phyloP scores from a whole-genome alignment of 1,140 invertebrate species.

The Drosophila funebris region DNA sequence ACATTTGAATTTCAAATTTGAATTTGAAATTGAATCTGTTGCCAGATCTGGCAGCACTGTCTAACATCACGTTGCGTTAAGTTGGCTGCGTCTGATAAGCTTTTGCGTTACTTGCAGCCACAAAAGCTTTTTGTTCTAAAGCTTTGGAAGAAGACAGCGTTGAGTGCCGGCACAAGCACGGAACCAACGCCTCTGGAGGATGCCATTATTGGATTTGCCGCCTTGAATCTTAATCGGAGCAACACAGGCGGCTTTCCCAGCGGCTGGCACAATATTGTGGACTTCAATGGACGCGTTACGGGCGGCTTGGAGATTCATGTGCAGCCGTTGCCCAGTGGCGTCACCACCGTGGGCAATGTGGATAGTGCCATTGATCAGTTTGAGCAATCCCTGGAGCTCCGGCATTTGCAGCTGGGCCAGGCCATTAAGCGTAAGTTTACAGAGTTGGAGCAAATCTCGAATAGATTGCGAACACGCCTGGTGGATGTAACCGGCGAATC shows the following conservation, averaged over 20 bases:
- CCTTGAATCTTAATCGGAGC: slow-evolving; percentile 85
- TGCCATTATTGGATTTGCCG: slow-evolving; percentile 86
- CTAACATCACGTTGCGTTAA: not conserved
- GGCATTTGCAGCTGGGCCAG: slow-evolving; percentile 79
- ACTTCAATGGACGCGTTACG: slow-evolving; percentile 86
- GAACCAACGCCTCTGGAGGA: slow-evolving; percentile 85
- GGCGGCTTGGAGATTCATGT: slow-evolving; percentile 86
- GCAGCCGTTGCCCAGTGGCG: slow-evolving; percentile 20
- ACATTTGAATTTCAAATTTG: not conserved
- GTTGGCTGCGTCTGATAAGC: not conserved
- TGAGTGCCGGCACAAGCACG: slow-evolving; percentile 44
- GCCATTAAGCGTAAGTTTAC: slow-evolving; percentile 86
- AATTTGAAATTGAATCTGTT: not conserved
- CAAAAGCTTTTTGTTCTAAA: slow-evolving; percentile 86
- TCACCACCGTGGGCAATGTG: slow-evolving; percentile 4
- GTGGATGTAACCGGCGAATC: slow-evolving; percentile 86
- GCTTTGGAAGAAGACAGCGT: slow-evolving; percentile 85
- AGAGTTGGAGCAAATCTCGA: slow-evolving; percentile 87
- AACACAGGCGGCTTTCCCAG: slow-evolving; percentile 85
- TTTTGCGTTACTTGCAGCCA: slow-evolving; percentile 81
- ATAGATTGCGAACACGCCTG: slow-evolving; percentile 85
- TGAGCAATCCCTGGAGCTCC: slow-evolving; percentile 60
- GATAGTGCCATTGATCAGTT: slow-evolving; percentile 70
- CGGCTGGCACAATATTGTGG: slow-evolving; percentile 87
- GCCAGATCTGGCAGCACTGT: not conserved